These are phyloP conservation scores for Loriculus beryllinus DNA, from an alignment of 2,797 vertebrate species.

Conservation along the genomic window DNA sequence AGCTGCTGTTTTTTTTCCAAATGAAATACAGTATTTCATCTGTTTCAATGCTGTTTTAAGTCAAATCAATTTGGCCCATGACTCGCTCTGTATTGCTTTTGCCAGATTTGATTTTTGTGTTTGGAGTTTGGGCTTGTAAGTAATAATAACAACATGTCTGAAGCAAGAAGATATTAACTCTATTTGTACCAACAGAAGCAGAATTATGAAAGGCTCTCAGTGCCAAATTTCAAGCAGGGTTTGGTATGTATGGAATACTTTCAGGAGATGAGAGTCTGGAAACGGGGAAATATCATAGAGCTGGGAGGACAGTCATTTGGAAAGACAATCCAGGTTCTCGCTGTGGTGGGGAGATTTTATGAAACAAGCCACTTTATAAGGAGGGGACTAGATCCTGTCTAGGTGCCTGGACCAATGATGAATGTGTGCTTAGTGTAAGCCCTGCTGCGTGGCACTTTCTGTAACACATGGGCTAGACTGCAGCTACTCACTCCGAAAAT, in stretches of 20 bases:
- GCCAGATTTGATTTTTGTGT: constrained; percentile 50
- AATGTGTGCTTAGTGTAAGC: background rate
- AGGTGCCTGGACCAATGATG: background rate
- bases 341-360: background rate
- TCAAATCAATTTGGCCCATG: constrained; percentile 53
- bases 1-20: constrained; percentile 45
- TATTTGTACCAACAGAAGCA: background rate
- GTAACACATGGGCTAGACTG: background rate
- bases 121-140: constrained; percentile 17
- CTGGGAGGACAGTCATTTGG: background rate
- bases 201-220: background rate
- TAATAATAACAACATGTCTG: constrained; percentile 42
- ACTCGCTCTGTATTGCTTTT: background rate
- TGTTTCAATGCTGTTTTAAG: constrained; percentile 52
- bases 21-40: constrained; percentile 47
- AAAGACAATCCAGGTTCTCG: background rate
- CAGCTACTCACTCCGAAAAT: background rate
- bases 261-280: background rate
- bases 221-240: background rate
- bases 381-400: background rate
- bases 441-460: background rate
- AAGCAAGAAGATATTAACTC: constrained; percentile 27
- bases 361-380: background rate
- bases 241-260: background rate
- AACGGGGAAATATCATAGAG: background rate